These are phyloP conservation scores for Ctenochaetus hawaiiensis DNA, from an alignment of 2,797 vertebrate species.

Conservation along the genomic window DNA sequence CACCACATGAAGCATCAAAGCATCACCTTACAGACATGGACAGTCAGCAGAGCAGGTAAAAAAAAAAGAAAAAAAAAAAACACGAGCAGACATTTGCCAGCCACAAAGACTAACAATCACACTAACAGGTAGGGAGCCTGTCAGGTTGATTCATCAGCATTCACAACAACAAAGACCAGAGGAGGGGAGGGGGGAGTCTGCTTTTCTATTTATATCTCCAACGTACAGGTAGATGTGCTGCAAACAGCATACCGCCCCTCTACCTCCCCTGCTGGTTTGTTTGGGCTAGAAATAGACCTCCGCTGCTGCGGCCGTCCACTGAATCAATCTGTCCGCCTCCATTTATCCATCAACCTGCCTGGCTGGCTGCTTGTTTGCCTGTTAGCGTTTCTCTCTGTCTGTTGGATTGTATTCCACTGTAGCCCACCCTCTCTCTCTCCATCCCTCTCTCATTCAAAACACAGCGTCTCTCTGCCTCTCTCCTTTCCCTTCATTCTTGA, in stretches of 20 bases:
- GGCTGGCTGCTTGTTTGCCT: slow-evolving; percentile 49
- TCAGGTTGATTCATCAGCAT: slow-evolving; percentile 55
- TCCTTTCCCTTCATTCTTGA: slow-evolving; percentile 29
- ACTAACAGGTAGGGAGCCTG: slow-evolving; percentile 30
- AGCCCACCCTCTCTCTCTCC: slow-evolving; percentile 15
- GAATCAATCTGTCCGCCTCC: slow-evolving; percentile 71
- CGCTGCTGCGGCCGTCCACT: slow-evolving; percentile 56
- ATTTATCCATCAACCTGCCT: slow-evolving; percentile 66
- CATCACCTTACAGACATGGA: slow-evolving; percentile 23
- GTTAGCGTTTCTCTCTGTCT: slow-evolving; percentile 5
- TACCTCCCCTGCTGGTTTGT: slow-evolving; percentile 46
- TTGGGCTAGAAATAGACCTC: slow-evolving; percentile 77
- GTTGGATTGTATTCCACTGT: slow-evolving; percentile 42
- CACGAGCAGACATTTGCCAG: slow-evolving; percentile 44
- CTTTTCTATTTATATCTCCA: slow-evolving; percentile 69
- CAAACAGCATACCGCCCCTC: slow-evolving; percentile 50
- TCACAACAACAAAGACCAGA: slow-evolving; percentile 40
- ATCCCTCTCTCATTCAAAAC: slow-evolving; percentile 31
- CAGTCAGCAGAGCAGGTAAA: slow-evolving; percentile 30
- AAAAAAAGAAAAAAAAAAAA: slow-evolving; percentile 38
- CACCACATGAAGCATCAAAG: slow-evolving; percentile 24
- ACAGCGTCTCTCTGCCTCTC: slow-evolving; percentile 18
- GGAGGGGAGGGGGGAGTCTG: not conserved
- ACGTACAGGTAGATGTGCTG: slow-evolving; percentile 65
- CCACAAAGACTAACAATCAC: slow-evolving; percentile 23